Percentiles rank a stretch among this genome's conserved stretches.
phyloP scores from a whole-genome alignment of 2,888 invertebrate genomes.

The Carpatolechia fugitivella region DNA sequence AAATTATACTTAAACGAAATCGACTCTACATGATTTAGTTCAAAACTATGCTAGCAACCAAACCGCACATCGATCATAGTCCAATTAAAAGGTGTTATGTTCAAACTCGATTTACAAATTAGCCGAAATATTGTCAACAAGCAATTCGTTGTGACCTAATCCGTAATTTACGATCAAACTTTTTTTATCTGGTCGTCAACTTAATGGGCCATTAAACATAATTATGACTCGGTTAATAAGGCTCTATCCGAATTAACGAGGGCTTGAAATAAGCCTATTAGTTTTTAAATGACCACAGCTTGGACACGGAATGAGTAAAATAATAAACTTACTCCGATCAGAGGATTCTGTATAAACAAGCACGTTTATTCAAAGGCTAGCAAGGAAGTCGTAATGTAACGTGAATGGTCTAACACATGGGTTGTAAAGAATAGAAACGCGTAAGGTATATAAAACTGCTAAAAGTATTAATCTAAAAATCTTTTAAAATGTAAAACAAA shows the following conservation, averaged over 20 bases:
- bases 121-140: constrained; percentile 7
- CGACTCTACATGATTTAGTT: background rate
- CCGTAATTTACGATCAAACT: background rate
- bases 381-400: too few relatives aligned
- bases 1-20: too few relatives aligned
- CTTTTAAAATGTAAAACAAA: too few relatives aligned
- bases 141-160: constrained; percentile 6
- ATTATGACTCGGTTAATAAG: constrained; percentile 15
- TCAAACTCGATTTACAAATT: constrained; percentile 1
- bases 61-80: background rate
- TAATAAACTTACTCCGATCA: background rate
- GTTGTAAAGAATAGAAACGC: too few relatives aligned
- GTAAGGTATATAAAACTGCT: too few relatives aligned
- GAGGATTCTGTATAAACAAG: constrained; percentile 5
- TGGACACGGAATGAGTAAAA: background rate
- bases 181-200: background rate
- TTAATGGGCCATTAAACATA: constrained; percentile 8
- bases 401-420: too few relatives aligned
- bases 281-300: constrained; percentile 16
- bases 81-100: background rate
- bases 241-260: constrained; percentile 17
- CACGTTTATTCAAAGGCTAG: background rate
- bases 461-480: too few relatives aligned
- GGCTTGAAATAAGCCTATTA: constrained; percentile 17
- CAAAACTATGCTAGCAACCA: background rate